Evolutionary conservation across 1,140 invertebrate species (phyloP).

Genomic region (Steinernema khuongi): DNA sequence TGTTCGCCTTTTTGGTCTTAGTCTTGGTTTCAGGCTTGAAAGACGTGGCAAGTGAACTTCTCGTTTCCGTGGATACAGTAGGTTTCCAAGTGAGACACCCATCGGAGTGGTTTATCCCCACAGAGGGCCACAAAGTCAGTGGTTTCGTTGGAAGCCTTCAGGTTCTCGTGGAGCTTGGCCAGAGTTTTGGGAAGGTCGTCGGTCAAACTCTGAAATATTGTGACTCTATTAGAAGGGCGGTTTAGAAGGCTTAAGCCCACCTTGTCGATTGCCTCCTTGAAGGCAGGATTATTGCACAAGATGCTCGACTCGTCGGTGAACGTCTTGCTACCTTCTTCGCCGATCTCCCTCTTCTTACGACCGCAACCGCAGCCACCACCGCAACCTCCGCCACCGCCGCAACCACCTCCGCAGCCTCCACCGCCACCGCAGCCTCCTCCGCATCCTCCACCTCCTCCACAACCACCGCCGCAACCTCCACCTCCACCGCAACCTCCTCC

Average conservation of each 20-base stretch:
- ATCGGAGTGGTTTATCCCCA: background rate
- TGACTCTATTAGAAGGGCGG: background rate
- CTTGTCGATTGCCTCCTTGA: background rate
- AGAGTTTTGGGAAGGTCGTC: background rate
- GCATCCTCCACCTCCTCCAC: conserved; percentile 2
- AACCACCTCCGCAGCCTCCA: too few species aligned
- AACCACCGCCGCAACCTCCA: background rate
- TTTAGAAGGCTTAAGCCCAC: background rate
- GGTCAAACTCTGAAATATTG: background rate
- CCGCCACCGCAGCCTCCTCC: conserved; percentile 2
- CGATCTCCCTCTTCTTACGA: background rate
- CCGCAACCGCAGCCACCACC: conserved; percentile 6
- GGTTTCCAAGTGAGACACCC: background rate
- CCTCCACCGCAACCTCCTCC: conserved; percentile 3
- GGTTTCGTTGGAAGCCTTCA: background rate
- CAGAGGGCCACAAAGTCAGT: background rate
- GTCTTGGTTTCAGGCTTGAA: too few species aligned
- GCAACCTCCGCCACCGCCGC: background rate
- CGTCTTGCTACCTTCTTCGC: background rate
- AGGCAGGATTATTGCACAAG: background rate
- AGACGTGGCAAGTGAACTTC: background rate
- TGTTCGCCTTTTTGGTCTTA: background rate
- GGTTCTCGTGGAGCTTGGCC: background rate
- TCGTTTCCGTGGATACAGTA: background rate
- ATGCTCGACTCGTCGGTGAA: background rate